Evolutionary conservation across 2,113 vertebrate species (phyloP).

Genomic region (Rattus rattus): DNA sequence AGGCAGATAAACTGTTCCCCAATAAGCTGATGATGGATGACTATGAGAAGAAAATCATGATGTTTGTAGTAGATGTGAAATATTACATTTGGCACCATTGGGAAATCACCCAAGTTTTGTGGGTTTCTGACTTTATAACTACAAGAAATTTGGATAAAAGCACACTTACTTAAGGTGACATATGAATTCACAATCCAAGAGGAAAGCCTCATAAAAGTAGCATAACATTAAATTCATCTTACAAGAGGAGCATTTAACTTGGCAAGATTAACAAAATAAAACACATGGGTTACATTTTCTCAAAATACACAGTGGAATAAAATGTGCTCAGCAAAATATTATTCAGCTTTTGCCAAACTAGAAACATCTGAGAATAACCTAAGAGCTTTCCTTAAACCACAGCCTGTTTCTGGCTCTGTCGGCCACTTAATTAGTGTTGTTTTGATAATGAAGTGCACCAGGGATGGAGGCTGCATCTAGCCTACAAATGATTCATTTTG

Average conservation of each 20-base stretch:
- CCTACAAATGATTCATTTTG: slow-evolving; percentile 49
- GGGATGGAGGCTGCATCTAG: neutral
- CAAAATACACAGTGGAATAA: slow-evolving; percentile 78
- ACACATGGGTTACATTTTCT: slow-evolving; percentile 80
- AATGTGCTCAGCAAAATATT: slow-evolving; percentile 74
- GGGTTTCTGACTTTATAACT: slow-evolving; percentile 79
- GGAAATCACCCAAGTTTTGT: slow-evolving; percentile 77
- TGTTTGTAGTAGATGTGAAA: slow-evolving; percentile 60
- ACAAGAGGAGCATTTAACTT: slow-evolving; percentile 76
- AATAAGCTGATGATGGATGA: slow-evolving; percentile 64
- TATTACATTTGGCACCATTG: slow-evolving; percentile 68
- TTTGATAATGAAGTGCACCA: slow-evolving; percentile 74
- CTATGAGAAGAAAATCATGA: slow-evolving; percentile 43
- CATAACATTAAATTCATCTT: slow-evolving; percentile 79
- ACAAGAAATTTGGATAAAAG: slow-evolving; percentile 79
- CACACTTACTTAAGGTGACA: slow-evolving; percentile 75
- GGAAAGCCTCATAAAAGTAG: slow-evolving; percentile 76
- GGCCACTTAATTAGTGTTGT: slow-evolving; percentile 74
- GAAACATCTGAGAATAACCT: slow-evolving; percentile 80
- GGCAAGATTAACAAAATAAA: slow-evolving; percentile 82
- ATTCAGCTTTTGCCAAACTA: slow-evolving; percentile 72
- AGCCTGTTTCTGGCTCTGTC: slow-evolving; percentile 64
- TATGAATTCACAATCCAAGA: slow-evolving; percentile 77
- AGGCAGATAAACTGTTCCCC: slow-evolving; percentile 40
- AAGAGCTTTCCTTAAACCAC: slow-evolving; percentile 63